phyloP scores from a whole-genome alignment of 2,888 invertebrate genomes.

The Fabriciana adippe region DNA sequence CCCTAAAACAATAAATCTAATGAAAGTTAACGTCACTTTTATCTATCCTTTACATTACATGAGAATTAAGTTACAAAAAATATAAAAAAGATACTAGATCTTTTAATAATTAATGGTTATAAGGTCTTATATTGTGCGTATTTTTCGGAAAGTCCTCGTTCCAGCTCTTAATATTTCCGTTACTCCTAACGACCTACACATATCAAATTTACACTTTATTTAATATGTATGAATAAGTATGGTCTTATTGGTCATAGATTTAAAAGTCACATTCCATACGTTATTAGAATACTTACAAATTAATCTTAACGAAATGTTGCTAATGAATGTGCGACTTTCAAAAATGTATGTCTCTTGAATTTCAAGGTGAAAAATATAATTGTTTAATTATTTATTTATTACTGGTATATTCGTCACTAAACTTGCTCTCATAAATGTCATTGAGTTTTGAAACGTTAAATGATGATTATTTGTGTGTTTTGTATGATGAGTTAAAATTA shows the following conservation, averaged over 20 bases:
- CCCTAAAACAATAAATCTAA: too few species aligned
- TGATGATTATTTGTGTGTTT: too few species aligned
- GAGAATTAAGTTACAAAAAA: too few species aligned
- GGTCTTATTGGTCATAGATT: neutral
- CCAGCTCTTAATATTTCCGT: neutral
- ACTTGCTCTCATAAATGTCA: neutral
- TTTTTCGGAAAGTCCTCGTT: neutral
- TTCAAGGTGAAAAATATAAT: conserved; percentile 32
- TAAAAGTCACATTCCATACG: conserved; percentile 22
- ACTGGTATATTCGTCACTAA: neutral
- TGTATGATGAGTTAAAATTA: too few species aligned
- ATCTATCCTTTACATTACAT: too few species aligned
- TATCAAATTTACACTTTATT: conserved; percentile 29
- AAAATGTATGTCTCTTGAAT: conserved; percentile 32
- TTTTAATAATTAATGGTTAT: too few species aligned
- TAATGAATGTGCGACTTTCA: conserved; percentile 31
- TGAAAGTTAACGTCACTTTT: too few species aligned
- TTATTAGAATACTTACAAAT: conserved; percentile 25
- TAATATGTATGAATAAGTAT: conserved; percentile 15
- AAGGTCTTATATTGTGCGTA: too few species aligned
- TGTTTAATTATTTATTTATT: conserved; percentile 10
- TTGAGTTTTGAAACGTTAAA: neutral
- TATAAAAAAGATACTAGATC: too few species aligned
- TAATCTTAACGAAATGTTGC: conserved; percentile 29
- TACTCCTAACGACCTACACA: conserved; percentile 14